Conservation (phyloP, 1,140 invertebrate species). For the Rhyzopertha dominica region DNA sequence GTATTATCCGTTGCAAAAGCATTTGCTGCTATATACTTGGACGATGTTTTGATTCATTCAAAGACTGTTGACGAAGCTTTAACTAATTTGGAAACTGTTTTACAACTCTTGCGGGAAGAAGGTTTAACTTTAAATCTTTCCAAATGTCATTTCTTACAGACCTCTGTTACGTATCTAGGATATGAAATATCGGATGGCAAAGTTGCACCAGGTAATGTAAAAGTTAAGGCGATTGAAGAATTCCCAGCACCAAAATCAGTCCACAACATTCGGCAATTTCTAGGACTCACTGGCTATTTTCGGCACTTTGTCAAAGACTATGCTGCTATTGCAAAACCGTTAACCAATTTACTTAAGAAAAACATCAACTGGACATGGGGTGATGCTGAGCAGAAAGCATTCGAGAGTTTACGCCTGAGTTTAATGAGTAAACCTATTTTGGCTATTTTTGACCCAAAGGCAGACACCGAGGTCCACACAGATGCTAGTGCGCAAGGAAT, state of each 20-base stretch:
- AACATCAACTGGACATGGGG: constrained; percentile 27
- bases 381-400: constrained; percentile 19
- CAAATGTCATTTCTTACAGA: constrained; percentile 37
- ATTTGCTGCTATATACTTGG: constrained; percentile 18
- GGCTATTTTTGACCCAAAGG: too few species aligned
- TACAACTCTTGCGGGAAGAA: constrained; percentile 18
- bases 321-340: constrained; percentile 25
- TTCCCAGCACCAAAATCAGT: constrained; percentile 31
- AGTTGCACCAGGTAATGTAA: constrained; percentile 31
- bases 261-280: constrained; percentile 39
- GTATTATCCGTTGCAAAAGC: constrained; percentile 30
- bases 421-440: too few species aligned
- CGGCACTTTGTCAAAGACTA: constrained; percentile 38
- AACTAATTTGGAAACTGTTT: too few species aligned
- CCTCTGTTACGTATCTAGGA: constrained; percentile 33
- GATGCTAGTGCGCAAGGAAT: constrained; percentile 34
- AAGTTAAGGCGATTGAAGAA: constrained; percentile 35
- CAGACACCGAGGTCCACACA: constrained; percentile 35
- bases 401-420: constrained; percentile 31
- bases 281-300: constrained; percentile 40
- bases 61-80: constrained; percentile 22
- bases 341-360: constrained; percentile 36
- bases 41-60: constrained; percentile 26
- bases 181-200: constrained; percentile 29
- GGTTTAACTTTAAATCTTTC: constrained; percentile 35